Evolutionary conservation across 2,113 vertebrate species (phyloP), one percentile per base, ranked within the genome.

Genomic region (Varanus komodoensis): DNA sequence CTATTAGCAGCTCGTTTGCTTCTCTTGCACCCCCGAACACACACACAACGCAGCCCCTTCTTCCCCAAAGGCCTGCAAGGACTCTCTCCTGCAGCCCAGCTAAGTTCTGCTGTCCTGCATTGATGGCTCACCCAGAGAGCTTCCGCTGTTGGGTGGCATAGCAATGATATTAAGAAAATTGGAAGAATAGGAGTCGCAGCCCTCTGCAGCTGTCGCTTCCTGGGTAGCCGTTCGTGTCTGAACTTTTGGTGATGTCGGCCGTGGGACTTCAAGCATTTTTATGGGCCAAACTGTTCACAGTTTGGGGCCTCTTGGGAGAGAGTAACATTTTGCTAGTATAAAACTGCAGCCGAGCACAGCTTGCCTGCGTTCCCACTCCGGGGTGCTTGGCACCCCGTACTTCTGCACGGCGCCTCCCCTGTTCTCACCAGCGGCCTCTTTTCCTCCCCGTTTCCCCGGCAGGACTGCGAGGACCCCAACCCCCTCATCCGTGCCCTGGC

Each of bases 381-480:
- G 48, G 3, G 50, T 17, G 79, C 14, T 50, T 80, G 14, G 78
- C 25, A 25, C 57, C n/a, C 34, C 44, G 38, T 44, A 44, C 38
- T 44, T 44, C 38, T 44, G 38, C 38, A 44, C 38, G 38, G 38
- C 3, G 38, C 38, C 38, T 44, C 38, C 38, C 38, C 38, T 44
- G 38, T 44, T 44, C 38, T 44, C 38, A 44, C 38, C 38, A 44
- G 38, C 38, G 38, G 61, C 61, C 61, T 64, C 17, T 61, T 61
- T 4, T 48, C 8, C 34, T 9, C n/a, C 44, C 0, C 57, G 12
- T 1, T 4, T 2, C 57, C n/a, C 78, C 25, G 0, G 34, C 95
- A 99, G 99, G 99, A 99, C 95, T 99, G 99, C n/a, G 99, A 99
- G 87, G 99, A 99, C 93, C 99, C 99, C 0, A 99, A 99, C 97